Percentiles rank a stretch among this genome's conserved stretches.
Conservation (phyloP, 2,888 invertebrate genomes). For the Dendrolimus houi region DNA sequence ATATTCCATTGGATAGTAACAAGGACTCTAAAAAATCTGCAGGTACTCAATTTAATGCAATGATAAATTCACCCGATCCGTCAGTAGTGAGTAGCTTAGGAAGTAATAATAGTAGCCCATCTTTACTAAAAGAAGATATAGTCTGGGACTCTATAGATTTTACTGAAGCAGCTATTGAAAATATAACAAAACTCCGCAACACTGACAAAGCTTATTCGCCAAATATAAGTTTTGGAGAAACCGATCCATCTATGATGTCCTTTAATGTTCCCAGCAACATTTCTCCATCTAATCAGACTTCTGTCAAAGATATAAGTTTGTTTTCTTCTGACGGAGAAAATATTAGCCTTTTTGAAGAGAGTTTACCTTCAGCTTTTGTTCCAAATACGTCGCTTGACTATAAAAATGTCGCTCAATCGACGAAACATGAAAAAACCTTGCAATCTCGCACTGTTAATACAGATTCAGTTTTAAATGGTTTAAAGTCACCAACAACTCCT, state of each 20-base stretch:
- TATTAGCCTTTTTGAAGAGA: conserved; percentile 77
- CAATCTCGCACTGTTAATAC: conserved; percentile 23
- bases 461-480: conserved; percentile 44
- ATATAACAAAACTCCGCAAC: conserved; percentile 38
- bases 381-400: conserved; percentile 62
- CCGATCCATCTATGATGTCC: conserved; percentile 22
- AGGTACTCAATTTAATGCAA: background rate
- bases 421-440: conserved; percentile 11
- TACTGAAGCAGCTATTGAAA: conserved; percentile 40
- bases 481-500: conserved; percentile 35
- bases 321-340: conserved; percentile 67
- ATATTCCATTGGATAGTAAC: background rate
- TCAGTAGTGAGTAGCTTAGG: background rate
- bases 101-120: conserved; percentile 8
- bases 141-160: conserved; percentile 58
- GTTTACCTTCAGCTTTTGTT: conserved; percentile 69
- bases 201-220: conserved; percentile 45
- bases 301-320: conserved; percentile 51
- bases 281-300: conserved; percentile 20
- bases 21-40: background rate
- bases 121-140: conserved; percentile 33
- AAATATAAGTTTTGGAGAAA: conserved; percentile 50
- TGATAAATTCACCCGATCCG: background rate
- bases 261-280: conserved; percentile 13
- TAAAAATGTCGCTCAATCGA: conserved; percentile 20